Base-by-base conservation (phyloP, 2,888 invertebrate genomes). In the Axea sp. region DNA sequence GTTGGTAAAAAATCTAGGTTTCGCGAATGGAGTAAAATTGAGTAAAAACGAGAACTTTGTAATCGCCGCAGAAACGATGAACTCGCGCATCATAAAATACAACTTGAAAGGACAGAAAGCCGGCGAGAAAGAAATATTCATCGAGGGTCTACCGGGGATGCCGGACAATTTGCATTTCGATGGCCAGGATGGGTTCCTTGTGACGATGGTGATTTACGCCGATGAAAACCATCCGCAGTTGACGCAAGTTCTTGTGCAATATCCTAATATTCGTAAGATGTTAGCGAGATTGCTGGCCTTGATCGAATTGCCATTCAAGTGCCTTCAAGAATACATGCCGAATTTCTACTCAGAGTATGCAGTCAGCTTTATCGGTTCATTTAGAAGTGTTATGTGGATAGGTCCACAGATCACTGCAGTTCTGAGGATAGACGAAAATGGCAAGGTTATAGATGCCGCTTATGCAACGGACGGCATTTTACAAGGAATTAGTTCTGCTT, bases 21-120 rank as follows among this genome's bases (percentile, higher is more conserved):
- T 98, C 88, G 91, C 98, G 0, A 99, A 99, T 88, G 98, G 98
- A 8, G 87, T 99, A 14, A 92, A 90, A 47, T 82, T 98, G 0
- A 94, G 96, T 7, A 91, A 93, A 2, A 93, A 96, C 81, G 93
- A 95, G 84, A 92, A 94, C 68, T 96, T 94, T 81, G 84, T 98
- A 1, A 87, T 99, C 15, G 92, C 97, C 0, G 88, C 92, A 0
- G 98, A 98, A 88, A 92, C 93, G 0, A 83, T 87, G 1, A 88
- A 88, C 2, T 90, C 90, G 53, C 91, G 94, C 75, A 88, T 98
- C n/a, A 82, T 90, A 2, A 94, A 94, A 81, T 95, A 95, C 85
- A 90, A 95, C 83, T 84, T 98, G 5, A 92, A 92, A 82, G 98
- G 98, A 1, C 89, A 92, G 0, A 95, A 95, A 79, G 91, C 92